Evolutionary conservation across 2,797 vertebrate genomes (phyloP).

Genomic region (Oreortyx pictus): DNA sequence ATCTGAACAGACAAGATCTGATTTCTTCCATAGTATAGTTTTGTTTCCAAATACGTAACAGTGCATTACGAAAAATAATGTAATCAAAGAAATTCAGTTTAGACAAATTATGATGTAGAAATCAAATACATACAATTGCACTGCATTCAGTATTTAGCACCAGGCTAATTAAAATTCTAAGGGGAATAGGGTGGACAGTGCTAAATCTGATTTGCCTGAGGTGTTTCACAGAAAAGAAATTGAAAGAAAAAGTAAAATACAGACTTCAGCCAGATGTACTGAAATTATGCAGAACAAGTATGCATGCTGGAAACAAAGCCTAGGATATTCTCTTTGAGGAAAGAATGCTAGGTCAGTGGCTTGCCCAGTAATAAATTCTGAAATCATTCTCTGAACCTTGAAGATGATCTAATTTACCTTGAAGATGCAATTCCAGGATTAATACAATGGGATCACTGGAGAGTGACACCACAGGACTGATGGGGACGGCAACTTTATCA

Average conservation of each 20-base stretch:
- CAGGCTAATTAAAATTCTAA: conserved; percentile 12
- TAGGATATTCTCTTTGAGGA: not conserved
- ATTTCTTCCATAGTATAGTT: rapidly evolving
- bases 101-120: conserved; percentile 30
- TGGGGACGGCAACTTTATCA: rapidly evolving
- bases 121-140: not conserved
- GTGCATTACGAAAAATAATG: not conserved
- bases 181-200: not conserved
- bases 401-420: conserved; percentile 36
- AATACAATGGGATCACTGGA: conserved; percentile 13
- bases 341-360: not conserved
- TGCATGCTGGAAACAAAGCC: not conserved
- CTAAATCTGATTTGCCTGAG: not conserved
- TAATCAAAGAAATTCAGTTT: not conserved
- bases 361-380: conserved; percentile 27
- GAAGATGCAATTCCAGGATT: conserved; percentile 19
- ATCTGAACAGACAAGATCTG: not conserved
- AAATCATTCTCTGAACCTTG: conserved; percentile 51
- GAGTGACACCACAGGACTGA: not conserved
- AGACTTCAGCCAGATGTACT: not conserved
- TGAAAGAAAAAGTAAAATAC: conserved; percentile 11
- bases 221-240: conserved; percentile 32
- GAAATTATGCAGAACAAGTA: conserved; percentile 24
- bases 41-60: not conserved
- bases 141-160: not conserved